These are phyloP conservation scores for Sus scrofa DNA, from an alignment of 2,113 vertebrate genomes.

Conservation along the genomic window DNA sequence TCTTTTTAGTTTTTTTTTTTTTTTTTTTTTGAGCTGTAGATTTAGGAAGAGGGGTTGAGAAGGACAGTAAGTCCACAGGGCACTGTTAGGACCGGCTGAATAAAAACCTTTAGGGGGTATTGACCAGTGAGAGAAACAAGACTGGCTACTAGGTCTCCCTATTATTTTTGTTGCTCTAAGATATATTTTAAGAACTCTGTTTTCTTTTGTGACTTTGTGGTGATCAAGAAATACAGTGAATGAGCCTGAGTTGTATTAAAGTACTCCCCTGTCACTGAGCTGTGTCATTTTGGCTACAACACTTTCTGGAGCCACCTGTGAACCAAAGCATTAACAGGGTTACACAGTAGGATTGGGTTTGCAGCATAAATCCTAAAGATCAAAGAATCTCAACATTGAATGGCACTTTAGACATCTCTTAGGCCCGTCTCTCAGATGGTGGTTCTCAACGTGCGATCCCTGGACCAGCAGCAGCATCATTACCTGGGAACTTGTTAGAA, in stretches of 20 bases:
- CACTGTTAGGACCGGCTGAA: background rate
- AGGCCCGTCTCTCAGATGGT: background rate
- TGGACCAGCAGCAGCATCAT: background rate
- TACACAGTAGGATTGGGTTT: background rate
- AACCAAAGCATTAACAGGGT: background rate
- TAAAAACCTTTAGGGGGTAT: background rate
- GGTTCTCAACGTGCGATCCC: background rate
- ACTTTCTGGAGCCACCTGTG: background rate
- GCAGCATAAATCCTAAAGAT: background rate
- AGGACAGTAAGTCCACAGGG: background rate
- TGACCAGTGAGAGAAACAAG: background rate
- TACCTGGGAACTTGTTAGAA: background rate
- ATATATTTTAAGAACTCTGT: constrained; percentile 31
- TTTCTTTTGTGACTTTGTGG: background rate
- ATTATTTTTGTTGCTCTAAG: background rate
- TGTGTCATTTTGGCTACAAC: background rate
- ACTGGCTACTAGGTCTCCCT: background rate
- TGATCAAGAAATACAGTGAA: background rate
- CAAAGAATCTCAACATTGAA: background rate
- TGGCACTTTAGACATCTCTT: background rate
- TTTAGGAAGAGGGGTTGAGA: background rate
- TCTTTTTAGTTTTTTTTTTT: too few species aligned
- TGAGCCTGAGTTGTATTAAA: background rate
- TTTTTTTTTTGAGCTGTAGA: background rate
- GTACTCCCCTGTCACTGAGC: background rate